Percentiles rank a stretch among this genome's conserved stretches.
These are phyloP conservation scores for Folsomia candida DNA, from an alignment of 2,888 invertebrate species.

Conservation along the genomic window DNA sequence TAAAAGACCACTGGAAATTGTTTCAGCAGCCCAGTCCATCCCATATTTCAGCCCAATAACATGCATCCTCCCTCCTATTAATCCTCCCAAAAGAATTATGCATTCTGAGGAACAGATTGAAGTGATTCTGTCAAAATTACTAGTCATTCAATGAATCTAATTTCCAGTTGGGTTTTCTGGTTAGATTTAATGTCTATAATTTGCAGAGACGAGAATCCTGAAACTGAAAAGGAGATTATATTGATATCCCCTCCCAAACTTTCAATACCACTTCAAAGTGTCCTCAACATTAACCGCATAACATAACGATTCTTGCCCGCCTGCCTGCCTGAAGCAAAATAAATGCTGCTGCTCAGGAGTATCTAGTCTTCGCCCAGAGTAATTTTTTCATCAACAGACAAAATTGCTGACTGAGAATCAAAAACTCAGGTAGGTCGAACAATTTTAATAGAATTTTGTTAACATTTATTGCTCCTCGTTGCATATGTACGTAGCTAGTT, in stretches of 20 bases:
- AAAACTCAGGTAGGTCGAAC: background rate
- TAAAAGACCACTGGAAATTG: constrained; percentile 25
- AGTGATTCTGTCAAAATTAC: constrained; percentile 42
- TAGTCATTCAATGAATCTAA: constrained; percentile 44
- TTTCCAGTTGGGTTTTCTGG: constrained; percentile 37
- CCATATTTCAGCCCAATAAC: background rate
- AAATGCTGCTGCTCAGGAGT: too few relatives aligned
- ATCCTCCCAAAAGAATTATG: background rate
- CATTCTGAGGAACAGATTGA: constrained; percentile 29
- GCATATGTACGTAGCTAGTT: background rate
- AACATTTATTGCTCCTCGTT: background rate
- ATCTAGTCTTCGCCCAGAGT: too few relatives aligned
- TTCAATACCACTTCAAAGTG: constrained; percentile 12
- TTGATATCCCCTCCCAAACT: constrained; percentile 5
- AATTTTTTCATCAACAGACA: background rate
- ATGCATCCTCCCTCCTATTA: constrained; percentile 3
- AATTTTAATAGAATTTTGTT: constrained; percentile 7
- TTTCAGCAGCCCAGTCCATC: background rate
- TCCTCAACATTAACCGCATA: background rate
- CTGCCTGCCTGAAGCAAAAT: background rate
- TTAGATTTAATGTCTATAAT: constrained; percentile 42
- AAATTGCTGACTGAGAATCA: background rate
- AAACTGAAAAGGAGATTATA: constrained; percentile 16
- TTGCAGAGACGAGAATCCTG: constrained; percentile 32
- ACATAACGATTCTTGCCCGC: background rate